phyloP scores from a whole-genome alignment of 2,797 vertebrate genomes.

The Perodicticus potto region DNA sequence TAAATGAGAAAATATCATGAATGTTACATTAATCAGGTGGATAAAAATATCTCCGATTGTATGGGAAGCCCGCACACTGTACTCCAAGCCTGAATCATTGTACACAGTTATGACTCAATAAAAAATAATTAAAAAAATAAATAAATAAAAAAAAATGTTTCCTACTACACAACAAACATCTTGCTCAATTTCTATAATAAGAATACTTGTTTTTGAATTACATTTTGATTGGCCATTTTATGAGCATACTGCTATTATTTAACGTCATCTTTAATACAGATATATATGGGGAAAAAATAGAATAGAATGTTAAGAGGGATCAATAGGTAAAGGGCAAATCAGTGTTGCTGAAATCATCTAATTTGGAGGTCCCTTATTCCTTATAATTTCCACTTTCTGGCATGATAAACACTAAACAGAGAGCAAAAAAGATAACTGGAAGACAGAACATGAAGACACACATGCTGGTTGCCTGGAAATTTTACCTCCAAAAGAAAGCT shows the following conservation, averaged over 20 bases:
- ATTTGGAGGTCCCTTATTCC: too few species aligned
- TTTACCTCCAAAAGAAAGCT: not conserved
- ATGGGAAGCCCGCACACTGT: too few species aligned
- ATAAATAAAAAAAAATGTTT: not conserved
- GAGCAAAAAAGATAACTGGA: not conserved
- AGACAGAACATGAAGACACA: not conserved
- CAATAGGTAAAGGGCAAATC: not conserved
- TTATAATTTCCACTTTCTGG: not conserved
- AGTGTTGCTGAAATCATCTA: rapidly evolving
- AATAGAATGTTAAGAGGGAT: not conserved
- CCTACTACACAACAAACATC: not conserved
- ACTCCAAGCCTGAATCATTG: too few species aligned
- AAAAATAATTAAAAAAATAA: too few species aligned
- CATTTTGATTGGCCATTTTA: not conserved
- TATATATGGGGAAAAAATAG: not conserved
- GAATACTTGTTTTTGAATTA: not conserved
- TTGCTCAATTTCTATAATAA: constrained; percentile 8
- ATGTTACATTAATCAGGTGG: too few species aligned
- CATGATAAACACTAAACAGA: not conserved
- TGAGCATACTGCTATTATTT: not conserved
- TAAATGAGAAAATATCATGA: too few species aligned
- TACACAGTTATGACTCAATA: too few species aligned
- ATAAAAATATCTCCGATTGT: too few species aligned
- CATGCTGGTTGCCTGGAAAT: not conserved
- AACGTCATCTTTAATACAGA: not conserved